Base-by-base conservation (phyloP, 1,140 invertebrate species). In the Euborellia annulipes region DNA sequence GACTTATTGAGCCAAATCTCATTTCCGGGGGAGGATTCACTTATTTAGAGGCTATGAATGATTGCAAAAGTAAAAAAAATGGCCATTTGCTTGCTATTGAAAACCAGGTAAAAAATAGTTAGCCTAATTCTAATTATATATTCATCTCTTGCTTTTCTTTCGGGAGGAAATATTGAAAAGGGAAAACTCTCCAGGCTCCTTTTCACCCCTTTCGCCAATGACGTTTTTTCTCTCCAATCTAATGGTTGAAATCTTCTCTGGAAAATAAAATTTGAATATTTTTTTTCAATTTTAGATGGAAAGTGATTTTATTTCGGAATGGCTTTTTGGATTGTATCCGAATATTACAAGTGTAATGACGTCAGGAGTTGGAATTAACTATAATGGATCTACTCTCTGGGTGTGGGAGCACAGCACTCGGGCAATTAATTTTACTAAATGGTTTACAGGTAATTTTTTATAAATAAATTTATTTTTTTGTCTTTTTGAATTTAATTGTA, bases 261-360 rank as follows among this genome's bases (percentile, higher is more conserved):
- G 32, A n/a, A 9, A 34, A 34, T 9, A 34, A 9, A 34, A n/a
- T 34, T 34, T 34, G 32, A n/a, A 34, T 34, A 9, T 39, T 11
- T 39, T 8, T n/a, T n/a, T n/a, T n/a, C n/a, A n/a, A n/a, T n/a
- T 45, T 13, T 62, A 73, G 56, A 56, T 55, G n/a, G 75, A 78
- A 58, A 76, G 71, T 54, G 65, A 77, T 54, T 75, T 75, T 47
- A 39, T 78, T 7, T 76, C 73, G 13, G 71, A 72, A 49, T 62
- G 70, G 60, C 50, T 76, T 45, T 43, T 62, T 13, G 61, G 62
- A 20, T 53, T 40, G 14, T 50, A 67, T 36, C 61, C 67, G n/a
- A 51, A 64, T 39, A 57, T 64, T n/a, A 54, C 53, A 2, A 63
- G 62, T 8, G 55, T 73, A 8, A 66, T 73, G 59, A 74, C 72